Evolutionary conservation across 2,797 vertebrate species (phyloP).

Genomic region (Champsocephalus gunnari): DNA sequence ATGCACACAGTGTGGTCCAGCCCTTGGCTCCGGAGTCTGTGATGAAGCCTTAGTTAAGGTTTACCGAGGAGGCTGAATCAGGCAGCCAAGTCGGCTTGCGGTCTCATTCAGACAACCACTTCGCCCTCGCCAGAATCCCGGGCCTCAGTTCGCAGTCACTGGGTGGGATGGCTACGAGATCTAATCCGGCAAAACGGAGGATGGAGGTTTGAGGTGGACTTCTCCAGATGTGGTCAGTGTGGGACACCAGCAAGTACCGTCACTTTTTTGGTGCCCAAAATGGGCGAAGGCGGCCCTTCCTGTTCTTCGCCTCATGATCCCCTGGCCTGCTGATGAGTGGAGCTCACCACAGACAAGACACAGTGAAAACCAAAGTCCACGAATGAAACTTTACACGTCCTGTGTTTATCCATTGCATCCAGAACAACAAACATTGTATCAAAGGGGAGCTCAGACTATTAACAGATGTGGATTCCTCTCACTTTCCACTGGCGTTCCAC

Average conservation of each 20-base stretch:
- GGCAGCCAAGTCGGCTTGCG: constrained; percentile 78
- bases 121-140: constrained; percentile 65
- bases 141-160: constrained; percentile 75
- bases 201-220: constrained; percentile 72
- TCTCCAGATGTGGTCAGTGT: constrained; percentile 79
- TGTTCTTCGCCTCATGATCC: constrained; percentile 40
- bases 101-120: constrained; percentile 83
- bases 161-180: constrained; percentile 81
- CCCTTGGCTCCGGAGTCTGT: constrained; percentile 74
- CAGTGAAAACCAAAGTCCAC: constrained; percentile 35
- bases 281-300: constrained; percentile 67
- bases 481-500: constrained; percentile 67
- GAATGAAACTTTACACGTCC: constrained; percentile 46
- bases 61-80: constrained; percentile 76
- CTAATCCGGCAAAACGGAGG: constrained; percentile 70
- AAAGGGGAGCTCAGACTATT: constrained; percentile 52
- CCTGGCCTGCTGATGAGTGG: constrained; percentile 51
- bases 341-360: constrained; percentile 65
- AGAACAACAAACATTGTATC: constrained; percentile 67
- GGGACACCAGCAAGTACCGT: constrained; percentile 72
- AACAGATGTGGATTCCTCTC: constrained; percentile 72
- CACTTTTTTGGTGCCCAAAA: constrained; percentile 75
- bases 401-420: constrained; percentile 54
- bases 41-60: constrained; percentile 78
- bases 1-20: constrained; percentile 77